Conservation (phyloP, 2,888 invertebrate species). For the Ophonus ardosiacus region DNA sequence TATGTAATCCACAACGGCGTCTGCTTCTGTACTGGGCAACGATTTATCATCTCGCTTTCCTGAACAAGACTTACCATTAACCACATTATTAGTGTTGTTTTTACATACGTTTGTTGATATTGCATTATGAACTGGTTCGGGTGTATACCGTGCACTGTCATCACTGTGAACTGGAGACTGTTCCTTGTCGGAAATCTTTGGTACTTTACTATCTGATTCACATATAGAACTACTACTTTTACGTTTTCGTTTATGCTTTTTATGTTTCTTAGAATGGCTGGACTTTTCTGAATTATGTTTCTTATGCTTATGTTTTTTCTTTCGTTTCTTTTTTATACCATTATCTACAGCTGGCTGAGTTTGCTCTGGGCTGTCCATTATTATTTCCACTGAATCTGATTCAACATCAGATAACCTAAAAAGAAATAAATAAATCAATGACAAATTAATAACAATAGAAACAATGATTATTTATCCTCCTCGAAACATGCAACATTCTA, state of each 20-base stretch:
- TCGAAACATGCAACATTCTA: constrained; percentile 25
- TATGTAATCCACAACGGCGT: constrained; percentile 76
- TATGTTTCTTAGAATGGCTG: constrained; percentile 80
- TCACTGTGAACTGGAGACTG: constrained; percentile 70
- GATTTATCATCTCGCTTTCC: constrained; percentile 68
- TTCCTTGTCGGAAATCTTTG: constrained; percentile 72
- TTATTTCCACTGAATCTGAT: constrained; percentile 66
- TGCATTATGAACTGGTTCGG: constrained; percentile 71
- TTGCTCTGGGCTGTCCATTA: constrained; percentile 60
- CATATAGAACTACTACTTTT: constrained; percentile 71
- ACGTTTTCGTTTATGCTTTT: constrained; percentile 79
- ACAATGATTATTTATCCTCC: neutral
- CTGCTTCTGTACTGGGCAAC: constrained; percentile 73
- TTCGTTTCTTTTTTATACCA: constrained; percentile 81
- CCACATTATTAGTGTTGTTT: constrained; percentile 69
- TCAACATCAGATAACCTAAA: constrained; percentile 66
- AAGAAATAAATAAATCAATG: constrained; percentile 59
- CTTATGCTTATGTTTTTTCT: constrained; percentile 80
- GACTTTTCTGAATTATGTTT: constrained; percentile 76
- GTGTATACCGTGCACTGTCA: constrained; percentile 73
- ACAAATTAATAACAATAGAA: neutral
- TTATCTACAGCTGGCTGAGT: constrained; percentile 49
- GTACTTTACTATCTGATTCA: constrained; percentile 70
- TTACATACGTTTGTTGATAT: constrained; percentile 67
- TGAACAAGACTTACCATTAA: constrained; percentile 72